Base-by-base conservation (phyloP, 2,888 invertebrate species). In the Drosophila fulvimacula region DNA sequence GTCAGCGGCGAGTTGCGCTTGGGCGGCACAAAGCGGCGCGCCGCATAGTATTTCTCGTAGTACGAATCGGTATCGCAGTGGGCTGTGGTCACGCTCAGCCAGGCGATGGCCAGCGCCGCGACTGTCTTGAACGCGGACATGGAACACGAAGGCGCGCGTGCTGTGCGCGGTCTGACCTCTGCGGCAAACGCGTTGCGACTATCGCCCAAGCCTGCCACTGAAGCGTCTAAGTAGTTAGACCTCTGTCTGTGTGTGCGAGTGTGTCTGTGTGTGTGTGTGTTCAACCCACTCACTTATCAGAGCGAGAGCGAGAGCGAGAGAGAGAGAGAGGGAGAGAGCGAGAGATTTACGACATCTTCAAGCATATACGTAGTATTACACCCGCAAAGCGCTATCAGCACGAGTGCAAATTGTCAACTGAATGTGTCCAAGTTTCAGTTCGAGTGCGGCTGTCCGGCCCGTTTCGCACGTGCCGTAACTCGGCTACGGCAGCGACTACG, bases 21-120 rank as follows among this genome's bases (percentile, higher is more conserved):
- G 34, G 80, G 62, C 5, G 91, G 89, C 57, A 88, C 70, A 61
- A 82, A 86, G 13, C 90, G 81, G 5, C 92, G 76, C 0, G 91
- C 89, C 0, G 91, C 86, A 57, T 90, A 90, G 34, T 91, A 91
- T 57, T 92, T 91, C 57, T 91, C 92, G 57, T 91, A 91, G 61
- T 91, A 91, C 5, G 91, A 90, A 17, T 78, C 78, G 38, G 86
- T 89, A 58, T 91, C 91, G 36, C 91, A 91, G 7, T 79, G 81
- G 1, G 86, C 80, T 36, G 81, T 81, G 38, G 81, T 81, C n/a
- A 83, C 73, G 61, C 81, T 78, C 48, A 91, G 56, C 57, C 85
- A 79, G 71, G 80, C 80, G 52, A 87, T 60, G 48, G 79, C 79
- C 48, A 88, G 34, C 5, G 70, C 58, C 42, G 71, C 59, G n/a